These are phyloP conservation scores for Sialis lutaria DNA, from an alignment of 2,888 invertebrate species.

Conservation along the genomic window DNA sequence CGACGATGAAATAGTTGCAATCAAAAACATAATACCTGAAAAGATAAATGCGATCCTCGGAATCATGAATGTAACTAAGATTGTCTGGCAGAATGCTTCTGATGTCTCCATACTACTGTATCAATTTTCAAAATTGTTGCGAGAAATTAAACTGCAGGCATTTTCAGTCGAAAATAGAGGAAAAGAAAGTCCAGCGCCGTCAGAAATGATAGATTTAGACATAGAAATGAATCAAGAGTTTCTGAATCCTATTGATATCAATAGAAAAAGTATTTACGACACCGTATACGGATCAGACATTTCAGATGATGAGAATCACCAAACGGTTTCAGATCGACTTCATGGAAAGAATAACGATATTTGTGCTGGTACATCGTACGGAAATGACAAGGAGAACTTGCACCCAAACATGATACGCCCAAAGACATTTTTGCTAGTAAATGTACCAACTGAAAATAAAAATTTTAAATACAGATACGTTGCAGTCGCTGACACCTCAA, in stretches of 20 bases:
- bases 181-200: constrained; percentile 3
- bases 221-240: constrained; percentile 2
- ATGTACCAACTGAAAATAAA: no score
- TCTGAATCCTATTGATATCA: constrained; percentile 1
- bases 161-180: constrained; percentile 3
- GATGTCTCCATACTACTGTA: constrained; percentile 2
- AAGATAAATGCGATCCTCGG: background rate
- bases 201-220: constrained; percentile 2
- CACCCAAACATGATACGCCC: no score
- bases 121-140: background rate
- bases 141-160: background rate
- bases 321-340: background rate
- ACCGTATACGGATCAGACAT: constrained; percentile 5
- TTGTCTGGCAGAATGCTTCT: constrained; percentile 3
- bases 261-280: constrained; percentile 6
- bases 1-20: background rate
- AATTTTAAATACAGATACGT: no score
- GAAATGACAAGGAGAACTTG: no score
- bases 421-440: no score
- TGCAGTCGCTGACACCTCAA: no score
- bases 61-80: constrained; percentile 4
- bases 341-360: no score
- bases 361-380: no score
- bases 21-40: constrained; percentile 6
- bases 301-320: constrained; percentile 6